Evolutionary conservation across 1,140 invertebrate species (phyloP).

Genomic region (Diuraphis noxia): DNA sequence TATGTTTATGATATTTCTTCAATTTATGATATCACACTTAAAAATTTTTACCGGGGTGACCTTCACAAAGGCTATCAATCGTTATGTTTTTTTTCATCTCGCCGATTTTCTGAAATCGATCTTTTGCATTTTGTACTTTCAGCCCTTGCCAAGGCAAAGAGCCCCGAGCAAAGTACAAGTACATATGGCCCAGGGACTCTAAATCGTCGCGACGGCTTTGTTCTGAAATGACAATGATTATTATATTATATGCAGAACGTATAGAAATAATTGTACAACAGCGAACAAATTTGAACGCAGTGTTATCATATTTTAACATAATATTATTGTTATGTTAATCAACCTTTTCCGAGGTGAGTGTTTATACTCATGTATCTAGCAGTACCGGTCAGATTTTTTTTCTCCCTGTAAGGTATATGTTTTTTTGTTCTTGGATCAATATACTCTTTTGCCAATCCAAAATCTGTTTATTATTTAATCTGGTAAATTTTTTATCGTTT

Average conservation of each 20-base stretch:
- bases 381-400: constrained; percentile 96
- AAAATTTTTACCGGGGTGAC: constrained; percentile 75
- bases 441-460: constrained; percentile 99
- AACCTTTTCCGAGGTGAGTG: constrained; percentile 98
- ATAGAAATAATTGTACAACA: not conserved
- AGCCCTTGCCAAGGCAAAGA: constrained; percentile 99
- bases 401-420: constrained; percentile 99
- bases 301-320: not conserved
- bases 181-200: constrained; percentile 99
- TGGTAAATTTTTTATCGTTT: not conserved
- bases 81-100: constrained; percentile 98
- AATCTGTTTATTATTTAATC: constrained; percentile 56
- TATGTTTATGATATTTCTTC: not conserved
- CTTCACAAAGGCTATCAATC: constrained; percentile 96
- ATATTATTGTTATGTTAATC: not conserved
- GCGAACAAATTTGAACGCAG: not conserved
- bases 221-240: constrained; percentile 66
- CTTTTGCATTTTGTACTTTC: constrained; percentile 98
- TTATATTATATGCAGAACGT: not conserved
- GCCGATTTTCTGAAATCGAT: constrained; percentile 99
- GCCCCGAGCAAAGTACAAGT: constrained; percentile 99
- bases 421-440: constrained; percentile 99
- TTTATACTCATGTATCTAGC: constrained; percentile 99
- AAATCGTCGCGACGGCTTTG: constrained; percentile 98
- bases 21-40: not conserved